Base-by-base conservation (phyloP, 2,113 vertebrate species). In the Saiga tatarica region DNA sequence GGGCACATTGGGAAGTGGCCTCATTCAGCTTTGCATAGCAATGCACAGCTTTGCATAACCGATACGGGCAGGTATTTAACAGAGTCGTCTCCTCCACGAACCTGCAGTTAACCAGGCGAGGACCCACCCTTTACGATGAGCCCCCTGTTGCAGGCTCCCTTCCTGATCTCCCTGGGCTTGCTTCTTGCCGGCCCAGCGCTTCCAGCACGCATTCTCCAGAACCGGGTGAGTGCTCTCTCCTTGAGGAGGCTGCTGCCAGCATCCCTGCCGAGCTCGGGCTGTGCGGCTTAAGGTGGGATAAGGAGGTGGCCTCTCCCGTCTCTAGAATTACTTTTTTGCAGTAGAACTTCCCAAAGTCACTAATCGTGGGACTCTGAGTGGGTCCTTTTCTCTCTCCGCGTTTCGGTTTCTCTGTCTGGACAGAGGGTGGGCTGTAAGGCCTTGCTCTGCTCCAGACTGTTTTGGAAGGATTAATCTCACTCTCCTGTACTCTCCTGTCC, bases 141-240 rank as follows among this genome's bases (percentile, higher is more conserved):
- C 1, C 0, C 28, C 1, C 23, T 1, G 60, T 52, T 78, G 90
- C 90, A 10, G 59, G 47, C 81, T 42, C 23, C 2, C 62, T 42
- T 96, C 52, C 94, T 98, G 81, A 25, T 95, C 23, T 39, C 57
- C 47, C 78, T 98, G 17, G 91, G 74, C 93, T 81, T 94, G 85
- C 88, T 98, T 26, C 67, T 98, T 33, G 76, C 45, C 3, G 55
- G 79, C 36, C 92, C 79, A 4, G 89, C 62, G 5, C 64, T 55
- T 23, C 50, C 57, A 15, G 85, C 59, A 2, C 82, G 16, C 33
- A 0, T 45, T 21, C 1, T 1, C 6, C 2, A 2, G 26, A 76
- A n/a, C 8, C 81, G 5, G 74, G 98, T 98, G 84, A 97, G 97
- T 53, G n/a, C 5, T 23, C 5, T n/a, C 6, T 30, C 21, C 45